Conservation (phyloP, 2,113 vertebrate genomes). For the Anseranas semipalmata region DNA sequence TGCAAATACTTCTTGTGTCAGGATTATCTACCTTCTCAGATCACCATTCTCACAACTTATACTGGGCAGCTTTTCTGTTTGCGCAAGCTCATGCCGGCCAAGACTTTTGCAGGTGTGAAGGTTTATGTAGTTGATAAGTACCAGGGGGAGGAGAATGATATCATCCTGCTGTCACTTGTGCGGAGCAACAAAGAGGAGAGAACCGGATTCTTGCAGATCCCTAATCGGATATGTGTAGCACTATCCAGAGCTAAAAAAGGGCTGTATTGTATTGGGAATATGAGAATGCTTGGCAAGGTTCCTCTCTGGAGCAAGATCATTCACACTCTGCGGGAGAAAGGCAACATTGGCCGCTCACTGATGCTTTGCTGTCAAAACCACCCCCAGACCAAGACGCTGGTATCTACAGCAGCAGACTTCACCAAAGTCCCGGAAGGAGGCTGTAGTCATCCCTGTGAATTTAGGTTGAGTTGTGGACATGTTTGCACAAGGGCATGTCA, state of each 20-base stretch:
- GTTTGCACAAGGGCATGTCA: constrained; percentile 90
- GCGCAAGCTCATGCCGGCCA: constrained; percentile 84
- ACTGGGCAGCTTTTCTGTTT: constrained; percentile 90
- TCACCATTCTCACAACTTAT: constrained; percentile 96
- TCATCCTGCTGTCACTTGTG: constrained; percentile 91
- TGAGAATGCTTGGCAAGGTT: constrained; percentile 84
- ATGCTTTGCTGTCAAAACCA: constrained; percentile 92
- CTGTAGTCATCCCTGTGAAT: constrained; percentile 87
- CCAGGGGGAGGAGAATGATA: constrained; percentile 96
- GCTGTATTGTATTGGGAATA: constrained; percentile 90
- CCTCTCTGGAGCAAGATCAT: constrained; percentile 90
- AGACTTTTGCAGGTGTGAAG: constrained; percentile 84
- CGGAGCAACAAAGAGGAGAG: constrained; percentile 86
- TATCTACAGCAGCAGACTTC: constrained; percentile 82
- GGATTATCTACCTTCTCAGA: constrained; percentile 88
- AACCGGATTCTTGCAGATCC: constrained; percentile 89
- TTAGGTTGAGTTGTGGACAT: constrained; percentile 88
- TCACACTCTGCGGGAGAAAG: constrained; percentile 79
- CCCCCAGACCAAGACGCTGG: constrained; percentile 78
- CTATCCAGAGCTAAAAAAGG: constrained; percentile 94
- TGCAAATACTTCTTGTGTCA: constrained; percentile 89
- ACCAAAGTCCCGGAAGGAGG: constrained; percentile 89
- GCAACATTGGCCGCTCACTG: constrained; percentile 78
- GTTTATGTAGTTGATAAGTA: constrained; percentile 97
- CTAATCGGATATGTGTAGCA: constrained; percentile 92